Evolutionary conservation across 2,113 vertebrate species (phyloP).

Genomic region (Lepus timidus): DNA sequence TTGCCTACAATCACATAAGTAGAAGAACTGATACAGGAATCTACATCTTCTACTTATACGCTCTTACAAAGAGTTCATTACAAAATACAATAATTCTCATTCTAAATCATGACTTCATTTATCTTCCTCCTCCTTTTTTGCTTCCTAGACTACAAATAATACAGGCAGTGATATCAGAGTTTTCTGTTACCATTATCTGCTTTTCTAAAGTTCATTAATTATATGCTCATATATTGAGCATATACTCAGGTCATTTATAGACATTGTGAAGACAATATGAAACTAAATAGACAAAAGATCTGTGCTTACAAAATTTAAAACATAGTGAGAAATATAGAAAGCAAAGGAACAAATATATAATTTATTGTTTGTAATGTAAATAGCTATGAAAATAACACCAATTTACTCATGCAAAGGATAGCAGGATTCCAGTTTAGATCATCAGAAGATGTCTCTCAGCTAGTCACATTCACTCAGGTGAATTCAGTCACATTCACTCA

Average conservation of each 20-base stretch:
- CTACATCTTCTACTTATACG: neutral
- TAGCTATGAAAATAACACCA: neutral
- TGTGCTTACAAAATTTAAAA: neutral
- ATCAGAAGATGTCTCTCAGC: neutral
- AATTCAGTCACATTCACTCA: neutral
- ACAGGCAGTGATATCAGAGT: neutral
- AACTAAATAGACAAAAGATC: neutral
- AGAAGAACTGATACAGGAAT: neutral
- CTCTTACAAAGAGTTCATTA: neutral
- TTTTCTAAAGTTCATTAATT: neutral
- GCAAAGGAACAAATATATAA: neutral
- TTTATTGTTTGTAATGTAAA: neutral
- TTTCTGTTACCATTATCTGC: neutral
- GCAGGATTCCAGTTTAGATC: neutral
- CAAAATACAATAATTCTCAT: neutral
- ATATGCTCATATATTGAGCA: neutral
- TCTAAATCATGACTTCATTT: neutral
- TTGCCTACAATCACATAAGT: neutral
- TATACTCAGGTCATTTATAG: neutral
- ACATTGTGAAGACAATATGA: neutral
- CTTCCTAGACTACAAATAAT: neutral
- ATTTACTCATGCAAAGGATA: rapidly evolving
- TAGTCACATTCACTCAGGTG: neutral
- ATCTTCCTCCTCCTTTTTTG: too few relatives aligned
- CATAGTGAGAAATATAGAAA: neutral